These are phyloP conservation scores for Volucella bombylans DNA, from an alignment of 2,888 invertebrate genomes.

Conservation along the genomic window DNA sequence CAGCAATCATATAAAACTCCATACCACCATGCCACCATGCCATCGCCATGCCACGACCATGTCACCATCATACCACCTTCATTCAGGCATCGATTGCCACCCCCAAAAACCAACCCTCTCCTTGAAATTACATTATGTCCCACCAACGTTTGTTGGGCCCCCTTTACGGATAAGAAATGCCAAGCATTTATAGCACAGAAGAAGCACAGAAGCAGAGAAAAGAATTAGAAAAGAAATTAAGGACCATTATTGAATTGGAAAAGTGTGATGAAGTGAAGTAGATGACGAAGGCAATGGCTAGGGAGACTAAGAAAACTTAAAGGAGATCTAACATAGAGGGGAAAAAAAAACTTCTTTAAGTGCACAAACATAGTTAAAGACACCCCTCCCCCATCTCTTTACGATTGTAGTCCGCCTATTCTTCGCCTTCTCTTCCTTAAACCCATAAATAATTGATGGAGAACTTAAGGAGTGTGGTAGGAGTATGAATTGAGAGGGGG, in stretches of 20 bases:
- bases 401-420: neutral
- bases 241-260: constrained; percentile 72
- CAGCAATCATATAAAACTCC: constrained; percentile 27
- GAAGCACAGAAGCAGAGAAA: constrained; percentile 16
- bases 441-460: constrained; percentile 73
- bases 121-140: neutral
- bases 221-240: constrained; percentile 72
- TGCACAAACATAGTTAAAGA: constrained; percentile 58
- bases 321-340: constrained; percentile 11
- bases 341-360: constrained; percentile 43
- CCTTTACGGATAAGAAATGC: constrained; percentile 17
- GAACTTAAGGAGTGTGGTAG: constrained; percentile 44
- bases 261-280: constrained; percentile 69
- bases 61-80: neutral
- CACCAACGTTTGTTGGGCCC: neutral
- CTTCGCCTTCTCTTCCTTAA: constrained; percentile 20
- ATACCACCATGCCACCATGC: neutral
- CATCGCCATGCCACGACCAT: too few relatives aligned
- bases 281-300: constrained; percentile 59
- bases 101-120: constrained; percentile 2
- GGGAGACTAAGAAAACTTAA: constrained; percentile 31
- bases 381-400: neutral
- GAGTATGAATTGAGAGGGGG: neutral
- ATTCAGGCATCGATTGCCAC: neutral
- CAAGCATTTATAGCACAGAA: constrained; percentile 19